Evolutionary conservation across 64 coral and sea anemone species (phyloP), one percentile per base, ranked within the genome.

Genomic region (Stylophora pistillata): DNA sequence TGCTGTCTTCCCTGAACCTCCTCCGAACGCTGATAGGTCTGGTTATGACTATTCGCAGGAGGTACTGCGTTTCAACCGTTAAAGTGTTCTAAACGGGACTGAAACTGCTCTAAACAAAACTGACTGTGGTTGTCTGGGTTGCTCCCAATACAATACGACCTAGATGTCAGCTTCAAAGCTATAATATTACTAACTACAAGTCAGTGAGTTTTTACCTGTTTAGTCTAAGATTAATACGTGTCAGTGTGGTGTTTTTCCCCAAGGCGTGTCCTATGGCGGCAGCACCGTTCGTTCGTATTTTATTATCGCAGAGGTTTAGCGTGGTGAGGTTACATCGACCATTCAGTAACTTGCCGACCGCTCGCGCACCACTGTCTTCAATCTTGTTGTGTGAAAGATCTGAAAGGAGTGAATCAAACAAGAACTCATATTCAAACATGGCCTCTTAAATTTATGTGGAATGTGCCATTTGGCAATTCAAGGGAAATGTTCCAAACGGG

Each of bases 321-420:
- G 76, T 61, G 0, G 74, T 86, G 13, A 96, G 57, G 41, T 81
- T 92, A 58, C 94, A 93, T n/a, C 94, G 64, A 14, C 94, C 94
- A n/a, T 96, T 96, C 68, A 96, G 70, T 18, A 96, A 62, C 34
- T 96, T 96, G 34, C 94, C 94, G 28, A 96, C 88, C 68, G 94
- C 94, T 87, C 94, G 83, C 16, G 91, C 95, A 60, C 91, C 93
- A 79, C 93, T 99, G 84, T 99, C 97, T 10, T 93, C 76, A 30
- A 99, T 99, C 41, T 99, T 99, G 56, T 99, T 99, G 57, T 99
- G 97, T 20, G 93, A 99, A 13, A 98, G 91, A 92, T 98, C 96
- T 99, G 74, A 82, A n/a, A 74, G 85, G 18, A 52, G 64, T 68
- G 11, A 26, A 47, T 73, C 27, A 61, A 31, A 79, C 15, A 73